Evolutionary conservation across 2,888 invertebrate genomes (phyloP).

Genomic region (Busseola fusca): DNA sequence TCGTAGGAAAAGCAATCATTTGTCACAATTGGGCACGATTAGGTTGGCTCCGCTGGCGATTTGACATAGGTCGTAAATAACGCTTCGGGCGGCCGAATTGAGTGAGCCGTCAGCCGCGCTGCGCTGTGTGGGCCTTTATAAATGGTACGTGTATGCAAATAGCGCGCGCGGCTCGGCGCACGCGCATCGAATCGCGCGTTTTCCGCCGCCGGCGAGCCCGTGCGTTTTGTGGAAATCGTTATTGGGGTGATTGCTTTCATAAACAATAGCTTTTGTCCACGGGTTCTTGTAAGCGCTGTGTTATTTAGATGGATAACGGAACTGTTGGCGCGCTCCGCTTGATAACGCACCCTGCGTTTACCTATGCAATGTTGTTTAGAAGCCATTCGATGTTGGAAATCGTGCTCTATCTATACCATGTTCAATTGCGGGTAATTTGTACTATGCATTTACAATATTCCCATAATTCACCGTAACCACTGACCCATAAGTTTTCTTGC

Average conservation of each 20-base stretch:
- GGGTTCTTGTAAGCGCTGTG: constrained; percentile 79
- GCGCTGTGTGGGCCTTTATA: constrained; percentile 67
- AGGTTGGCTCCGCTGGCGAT: constrained; percentile 87
- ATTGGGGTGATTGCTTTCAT: constrained; percentile 89
- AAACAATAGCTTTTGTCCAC: constrained; percentile 88
- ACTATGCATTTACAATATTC: constrained; percentile 59
- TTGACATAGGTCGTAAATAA: constrained; percentile 88
- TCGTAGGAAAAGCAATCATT: constrained; percentile 88
- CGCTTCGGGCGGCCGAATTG: constrained; percentile 77
- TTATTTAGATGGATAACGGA: constrained; percentile 83
- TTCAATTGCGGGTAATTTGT: constrained; percentile 63
- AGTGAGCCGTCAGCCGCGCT: constrained; percentile 72
- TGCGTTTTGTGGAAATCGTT: constrained; percentile 87
- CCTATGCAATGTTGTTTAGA: constrained; percentile 70
- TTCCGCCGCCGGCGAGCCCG: constrained; percentile 81
- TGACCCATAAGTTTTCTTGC: constrained; percentile 47
- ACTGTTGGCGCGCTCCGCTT: constrained; percentile 70
- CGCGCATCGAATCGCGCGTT: constrained; percentile 88
- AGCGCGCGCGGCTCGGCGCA: constrained; percentile 81
- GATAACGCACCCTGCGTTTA: constrained; percentile 73
- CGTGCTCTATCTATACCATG: constrained; percentile 63
- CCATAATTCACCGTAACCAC: constrained; percentile 57
- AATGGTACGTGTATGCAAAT: constrained; percentile 80
- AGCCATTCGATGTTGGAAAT: constrained; percentile 63
- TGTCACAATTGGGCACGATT: constrained; percentile 89